Percentiles rank a stretch among this genome's conserved stretches.
Evolutionary conservation across 1,140 invertebrate species (phyloP).

Genomic region (Radopholus similis): DNA sequence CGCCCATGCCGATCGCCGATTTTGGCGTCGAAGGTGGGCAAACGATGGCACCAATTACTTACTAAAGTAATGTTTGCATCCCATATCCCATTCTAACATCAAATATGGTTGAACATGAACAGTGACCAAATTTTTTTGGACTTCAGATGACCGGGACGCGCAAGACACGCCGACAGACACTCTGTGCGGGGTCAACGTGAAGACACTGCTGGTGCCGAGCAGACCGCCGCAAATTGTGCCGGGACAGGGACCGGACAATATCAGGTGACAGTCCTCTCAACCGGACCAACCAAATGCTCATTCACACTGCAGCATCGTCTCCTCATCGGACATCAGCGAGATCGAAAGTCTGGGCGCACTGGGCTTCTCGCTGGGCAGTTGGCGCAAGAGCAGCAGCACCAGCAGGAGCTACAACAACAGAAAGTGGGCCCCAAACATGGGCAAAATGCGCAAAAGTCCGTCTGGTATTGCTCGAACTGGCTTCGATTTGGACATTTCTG

Average conservation of each 20-base stretch:
- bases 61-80: not conserved
- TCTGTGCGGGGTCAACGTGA: conserved; percentile 21
- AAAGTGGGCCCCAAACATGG: conserved; percentile 16
- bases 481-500: too few relatives aligned
- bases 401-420: conserved; percentile 29
- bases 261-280: conserved; percentile 27
- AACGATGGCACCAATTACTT: not conserved
- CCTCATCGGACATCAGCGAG: conserved; percentile 50
- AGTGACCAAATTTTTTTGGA: too few relatives aligned
- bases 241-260: conserved; percentile 43
- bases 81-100: not conserved
- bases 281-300: too few relatives aligned
- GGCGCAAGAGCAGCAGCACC: conserved; percentile 35
- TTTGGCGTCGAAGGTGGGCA: conserved; percentile 1
- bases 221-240: conserved; percentile 47
- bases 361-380: conserved; percentile 55
- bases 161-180: conserved; percentile 20
- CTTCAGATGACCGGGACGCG: conserved; percentile 13
- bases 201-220: conserved; percentile 45
- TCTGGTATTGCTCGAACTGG: too few relatives aligned
- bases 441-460: too few relatives aligned
- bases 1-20: conserved; percentile 16
- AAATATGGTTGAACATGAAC: too few relatives aligned
- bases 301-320: conserved; percentile 42
- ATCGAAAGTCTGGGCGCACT: conserved; percentile 52